These are phyloP conservation scores for Siniperca obscura DNA, from an alignment of 2,797 vertebrate genomes.

Conservation along the genomic window DNA sequence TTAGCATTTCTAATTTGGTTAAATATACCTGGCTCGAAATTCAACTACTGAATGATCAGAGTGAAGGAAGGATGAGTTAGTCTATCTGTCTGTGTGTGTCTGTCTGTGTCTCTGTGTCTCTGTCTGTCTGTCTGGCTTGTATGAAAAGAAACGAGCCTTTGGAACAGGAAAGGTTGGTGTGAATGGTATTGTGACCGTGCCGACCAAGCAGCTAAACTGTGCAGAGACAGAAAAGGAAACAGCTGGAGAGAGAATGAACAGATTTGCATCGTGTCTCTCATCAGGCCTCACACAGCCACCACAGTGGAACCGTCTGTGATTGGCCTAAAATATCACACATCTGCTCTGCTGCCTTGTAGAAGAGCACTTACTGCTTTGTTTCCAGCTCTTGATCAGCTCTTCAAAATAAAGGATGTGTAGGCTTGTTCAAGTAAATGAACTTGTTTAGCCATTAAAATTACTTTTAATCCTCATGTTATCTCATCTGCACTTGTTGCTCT, in stretches of 20 bases:
- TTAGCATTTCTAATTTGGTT: no score
- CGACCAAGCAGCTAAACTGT: conserved; percentile 52
- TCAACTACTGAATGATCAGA: no score
- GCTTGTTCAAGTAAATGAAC: not conserved
- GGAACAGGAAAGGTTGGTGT: conserved; percentile 62
- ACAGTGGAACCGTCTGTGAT: not conserved
- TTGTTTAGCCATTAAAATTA: not conserved
- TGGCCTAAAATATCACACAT: not conserved
- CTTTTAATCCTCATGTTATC: not conserved
- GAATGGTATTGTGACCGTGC: conserved; percentile 53
- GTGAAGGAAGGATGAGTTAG: no score
- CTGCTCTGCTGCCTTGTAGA: not conserved
- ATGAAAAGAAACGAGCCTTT: conserved; percentile 11
- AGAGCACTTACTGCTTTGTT: not conserved
- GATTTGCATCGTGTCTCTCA: conserved; percentile 13
- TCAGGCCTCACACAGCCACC: not conserved
- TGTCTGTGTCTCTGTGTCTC: no score
- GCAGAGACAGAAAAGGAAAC: conserved; percentile 34
- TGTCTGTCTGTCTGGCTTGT: not conserved
- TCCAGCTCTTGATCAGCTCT: not conserved
- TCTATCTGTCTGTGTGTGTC: no score
- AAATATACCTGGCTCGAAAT: no score
- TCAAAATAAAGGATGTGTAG: not conserved
- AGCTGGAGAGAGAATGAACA: conserved; percentile 35
- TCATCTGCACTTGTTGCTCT: not conserved